Evolutionary conservation across 35 echinoderm and acorn worm genomes (phyloP).

Genomic region (Diadema setosum): DNA sequence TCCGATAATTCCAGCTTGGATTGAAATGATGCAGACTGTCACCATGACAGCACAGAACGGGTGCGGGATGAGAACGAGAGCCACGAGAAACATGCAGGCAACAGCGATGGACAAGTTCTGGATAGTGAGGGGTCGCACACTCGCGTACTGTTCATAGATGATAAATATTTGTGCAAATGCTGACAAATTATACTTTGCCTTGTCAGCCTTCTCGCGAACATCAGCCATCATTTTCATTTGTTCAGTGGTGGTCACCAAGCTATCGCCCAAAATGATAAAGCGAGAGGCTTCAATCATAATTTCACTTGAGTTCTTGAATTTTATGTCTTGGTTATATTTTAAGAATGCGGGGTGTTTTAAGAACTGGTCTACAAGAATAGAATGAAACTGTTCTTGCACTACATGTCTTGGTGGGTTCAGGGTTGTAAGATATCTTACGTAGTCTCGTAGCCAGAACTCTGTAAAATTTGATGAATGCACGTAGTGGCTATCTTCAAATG

Average conservation of each 20-base stretch:
- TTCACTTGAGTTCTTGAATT: constrained; percentile 14
- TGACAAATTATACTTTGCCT: neutral
- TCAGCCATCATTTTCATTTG: constrained; percentile 34
- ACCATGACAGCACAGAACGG: constrained; percentile 64
- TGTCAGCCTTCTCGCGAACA: neutral
- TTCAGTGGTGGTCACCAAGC: neutral
- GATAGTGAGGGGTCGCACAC: constrained; percentile 49
- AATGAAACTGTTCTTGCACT: constrained; percentile 5
- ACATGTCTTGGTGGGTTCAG: neutral
- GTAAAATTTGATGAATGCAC: neutral
- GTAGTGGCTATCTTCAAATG: constrained; percentile 42
- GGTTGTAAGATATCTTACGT: neutral
- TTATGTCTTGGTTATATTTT: constrained; percentile 56
- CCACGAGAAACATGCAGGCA: constrained; percentile 53
- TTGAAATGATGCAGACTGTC: constrained; percentile 47
- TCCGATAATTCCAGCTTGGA: constrained; percentile 43
- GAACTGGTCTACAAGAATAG: constrained; percentile 17
- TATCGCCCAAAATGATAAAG: neutral
- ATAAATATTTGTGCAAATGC: constrained; percentile 47
- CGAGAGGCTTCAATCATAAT: constrained; percentile 24
- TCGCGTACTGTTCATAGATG: constrained; percentile 56
- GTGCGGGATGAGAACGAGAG: constrained; percentile 72
- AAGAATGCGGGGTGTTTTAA: constrained; percentile 8
- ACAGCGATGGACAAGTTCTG: constrained; percentile 55
- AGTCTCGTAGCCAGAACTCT: constrained; percentile 60